Percentiles rank a stretch among this genome's conserved stretches.
Evolutionary conservation across 1,140 invertebrate species (phyloP).

Genomic region (Heliconius congener): DNA sequence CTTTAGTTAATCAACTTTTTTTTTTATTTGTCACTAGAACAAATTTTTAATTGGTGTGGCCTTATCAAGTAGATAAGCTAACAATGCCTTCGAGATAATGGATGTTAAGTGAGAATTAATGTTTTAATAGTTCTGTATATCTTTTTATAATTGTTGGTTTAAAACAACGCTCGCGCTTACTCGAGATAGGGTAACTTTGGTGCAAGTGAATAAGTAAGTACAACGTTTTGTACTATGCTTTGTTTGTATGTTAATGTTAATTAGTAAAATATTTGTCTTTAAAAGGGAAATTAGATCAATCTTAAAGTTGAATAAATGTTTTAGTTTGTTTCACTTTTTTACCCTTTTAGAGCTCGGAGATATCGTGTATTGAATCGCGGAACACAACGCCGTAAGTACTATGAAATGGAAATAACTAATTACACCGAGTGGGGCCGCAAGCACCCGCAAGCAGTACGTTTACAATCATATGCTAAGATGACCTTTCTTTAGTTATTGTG

Average conservation of each 20-base stretch:
- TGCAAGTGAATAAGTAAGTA: not conserved
- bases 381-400: no score
- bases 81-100: constrained; percentile 60
- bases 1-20: constrained; percentile 22
- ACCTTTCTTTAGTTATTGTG: no score
- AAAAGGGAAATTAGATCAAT: no score
- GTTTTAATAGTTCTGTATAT: constrained; percentile 55
- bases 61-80: constrained; percentile 63
- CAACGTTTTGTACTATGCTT: not conserved
- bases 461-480: no score
- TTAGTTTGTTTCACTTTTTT: no score
- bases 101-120: constrained; percentile 72
- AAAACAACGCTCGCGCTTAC: constrained; percentile 33
- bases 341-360: no score
- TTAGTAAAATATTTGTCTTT: no score
- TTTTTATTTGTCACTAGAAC: constrained; percentile 53
- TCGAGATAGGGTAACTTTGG: not conserved
- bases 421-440: no score
- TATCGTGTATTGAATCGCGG: no score
- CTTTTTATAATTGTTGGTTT: constrained; percentile 48
- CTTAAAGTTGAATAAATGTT: no score
- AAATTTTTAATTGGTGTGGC: constrained; percentile 67
- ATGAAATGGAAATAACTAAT: not conserved
- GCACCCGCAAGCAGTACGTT: no score
- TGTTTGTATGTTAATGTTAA: not conserved